phyloP scores from a whole-genome alignment of 2,113 vertebrate genomes.

The Salvelinus sp. region DNA sequence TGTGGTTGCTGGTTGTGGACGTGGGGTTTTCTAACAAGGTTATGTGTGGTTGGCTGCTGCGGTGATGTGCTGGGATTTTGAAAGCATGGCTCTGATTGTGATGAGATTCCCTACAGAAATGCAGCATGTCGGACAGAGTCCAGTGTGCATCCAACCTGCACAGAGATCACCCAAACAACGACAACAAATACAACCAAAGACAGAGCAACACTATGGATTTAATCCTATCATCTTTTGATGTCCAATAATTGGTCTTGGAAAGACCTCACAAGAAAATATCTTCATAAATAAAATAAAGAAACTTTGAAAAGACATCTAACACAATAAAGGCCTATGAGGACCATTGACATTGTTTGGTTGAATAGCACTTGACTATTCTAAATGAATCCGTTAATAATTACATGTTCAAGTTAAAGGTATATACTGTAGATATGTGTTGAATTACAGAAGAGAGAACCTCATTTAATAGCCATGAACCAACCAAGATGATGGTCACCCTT shows the following conservation, averaged over 20 bases:
- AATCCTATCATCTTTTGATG: not conserved
- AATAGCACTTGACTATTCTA: not conserved
- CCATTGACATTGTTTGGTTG: not conserved
- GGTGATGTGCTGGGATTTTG: not conserved
- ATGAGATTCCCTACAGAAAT: not conserved
- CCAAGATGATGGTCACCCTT: slow-evolving; percentile 50
- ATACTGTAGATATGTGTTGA: slow-evolving; percentile 10
- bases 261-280: not conserved
- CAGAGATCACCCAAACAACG: not conserved
- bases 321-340: slow-evolving; percentile 1
- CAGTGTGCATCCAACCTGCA: slow-evolving; percentile 3
- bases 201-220: not conserved
- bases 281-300: not conserved
- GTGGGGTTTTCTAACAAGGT: not conserved
- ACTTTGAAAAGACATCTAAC: slow-evolving; percentile 5
- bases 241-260: slow-evolving; percentile 1
- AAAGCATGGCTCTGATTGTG: not conserved
- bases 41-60: not conserved
- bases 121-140: not conserved
- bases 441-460: slow-evolving; percentile 12
- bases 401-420: not conserved
- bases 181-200: not conserved
- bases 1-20: not conserved
- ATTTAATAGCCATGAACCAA: slow-evolving; percentile 3
- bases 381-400: not conserved